Conservation (phyloP, 2,797 vertebrate genomes). For the Mus caroli region DNA sequence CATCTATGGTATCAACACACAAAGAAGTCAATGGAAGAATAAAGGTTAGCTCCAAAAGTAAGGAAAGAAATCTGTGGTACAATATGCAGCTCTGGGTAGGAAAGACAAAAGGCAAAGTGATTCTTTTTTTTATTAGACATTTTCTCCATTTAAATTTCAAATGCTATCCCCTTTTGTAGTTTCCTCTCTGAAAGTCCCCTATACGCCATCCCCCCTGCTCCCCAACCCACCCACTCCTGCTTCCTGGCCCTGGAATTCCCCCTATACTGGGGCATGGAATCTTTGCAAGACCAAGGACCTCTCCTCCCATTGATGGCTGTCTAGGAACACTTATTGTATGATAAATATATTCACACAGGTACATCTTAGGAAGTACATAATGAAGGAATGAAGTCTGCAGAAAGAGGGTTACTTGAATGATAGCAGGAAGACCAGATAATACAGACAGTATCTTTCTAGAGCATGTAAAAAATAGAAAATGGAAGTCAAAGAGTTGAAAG, state of each 20-base stretch:
- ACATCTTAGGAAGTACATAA: not conserved
- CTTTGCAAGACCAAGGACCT: too few species aligned
- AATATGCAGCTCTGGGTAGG: not conserved
- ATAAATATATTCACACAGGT: not conserved
- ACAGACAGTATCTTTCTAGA: not conserved
- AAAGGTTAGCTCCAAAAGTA: slow-evolving; percentile 39
- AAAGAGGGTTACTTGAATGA: not conserved
- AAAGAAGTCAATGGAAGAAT: slow-evolving; percentile 56
- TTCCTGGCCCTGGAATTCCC: too few species aligned
- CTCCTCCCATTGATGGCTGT: too few species aligned
- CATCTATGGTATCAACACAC: slow-evolving; percentile 38
- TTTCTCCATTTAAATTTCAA: too few species aligned
- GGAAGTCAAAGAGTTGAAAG: not conserved
- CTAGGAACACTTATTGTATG: not conserved
- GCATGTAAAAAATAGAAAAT: not conserved
- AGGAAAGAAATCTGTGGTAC: not conserved
- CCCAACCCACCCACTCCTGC: too few species aligned
- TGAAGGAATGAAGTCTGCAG: not conserved
- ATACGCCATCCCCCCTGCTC: too few species aligned
- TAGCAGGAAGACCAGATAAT: not conserved
- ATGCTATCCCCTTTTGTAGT: too few species aligned
- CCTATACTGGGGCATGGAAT: too few species aligned
- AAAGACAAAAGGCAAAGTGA: not conserved
- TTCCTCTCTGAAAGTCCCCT: too few species aligned
- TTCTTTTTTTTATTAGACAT: not conserved